Conservation (phyloP, 30 jellyfish, hydroid and myxozoan genomes). For the Catostylus mosaicus region DNA sequence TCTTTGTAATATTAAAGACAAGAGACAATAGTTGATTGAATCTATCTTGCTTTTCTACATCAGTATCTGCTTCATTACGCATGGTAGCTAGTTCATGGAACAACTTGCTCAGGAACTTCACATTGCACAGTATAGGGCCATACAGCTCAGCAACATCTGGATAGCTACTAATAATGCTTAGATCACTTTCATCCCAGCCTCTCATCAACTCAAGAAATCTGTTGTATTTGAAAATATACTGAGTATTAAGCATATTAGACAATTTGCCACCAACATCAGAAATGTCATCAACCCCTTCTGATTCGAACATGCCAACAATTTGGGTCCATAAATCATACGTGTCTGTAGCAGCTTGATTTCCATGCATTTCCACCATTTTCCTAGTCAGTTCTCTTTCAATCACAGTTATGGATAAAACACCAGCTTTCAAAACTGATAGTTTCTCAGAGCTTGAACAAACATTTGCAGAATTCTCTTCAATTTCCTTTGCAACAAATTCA, state of each 20-base stretch:
- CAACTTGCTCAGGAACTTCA: constrained; percentile 2
- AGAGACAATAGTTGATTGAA: not conserved
- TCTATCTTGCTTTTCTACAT: not conserved
- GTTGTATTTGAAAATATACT: not conserved
- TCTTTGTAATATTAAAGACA: not conserved
- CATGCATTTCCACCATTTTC: not conserved
- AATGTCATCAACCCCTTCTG: not conserved
- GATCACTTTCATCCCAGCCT: constrained; percentile 21
- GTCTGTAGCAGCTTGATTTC: not conserved
- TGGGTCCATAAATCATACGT: not conserved
- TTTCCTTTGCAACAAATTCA: not conserved
- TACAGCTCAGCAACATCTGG: not conserved
- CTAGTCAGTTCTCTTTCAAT: not conserved
- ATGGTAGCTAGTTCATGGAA: not conserved
- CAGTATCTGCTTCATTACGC: not conserved
- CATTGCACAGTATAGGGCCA: constrained; percentile 18
- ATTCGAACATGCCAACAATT: not conserved
- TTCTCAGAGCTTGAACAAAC: not conserved
- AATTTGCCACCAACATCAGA: not conserved
- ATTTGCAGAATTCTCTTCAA: not conserved
- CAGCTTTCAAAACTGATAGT: not conserved
- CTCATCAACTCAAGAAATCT: constrained; percentile 2
- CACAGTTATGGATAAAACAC: not conserved
- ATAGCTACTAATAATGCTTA: not conserved
- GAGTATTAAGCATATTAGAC: not conserved